Percentiles rank a stretch among this genome's conserved stretches.
Evolutionary conservation across 1,140 invertebrate species (phyloP).

Genomic region (Micrasema minimum): DNA sequence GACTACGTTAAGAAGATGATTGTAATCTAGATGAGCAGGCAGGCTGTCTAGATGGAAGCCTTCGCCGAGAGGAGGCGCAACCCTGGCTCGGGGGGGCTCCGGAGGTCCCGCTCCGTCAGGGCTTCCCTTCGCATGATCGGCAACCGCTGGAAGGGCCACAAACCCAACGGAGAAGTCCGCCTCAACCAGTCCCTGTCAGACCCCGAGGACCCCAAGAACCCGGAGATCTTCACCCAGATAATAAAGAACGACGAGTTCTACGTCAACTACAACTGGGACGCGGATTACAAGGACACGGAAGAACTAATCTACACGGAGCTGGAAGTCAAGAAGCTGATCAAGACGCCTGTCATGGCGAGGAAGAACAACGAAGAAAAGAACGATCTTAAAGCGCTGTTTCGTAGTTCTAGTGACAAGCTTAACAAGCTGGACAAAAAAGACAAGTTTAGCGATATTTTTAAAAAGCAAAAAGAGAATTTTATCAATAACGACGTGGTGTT

Average conservation of each 20-base stretch:
- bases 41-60: conserved; percentile 34
- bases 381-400: conserved; percentile 61
- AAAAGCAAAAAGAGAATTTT: conserved; percentile 58
- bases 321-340: conserved; percentile 56
- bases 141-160: conserved; percentile 64
- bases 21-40: conserved; percentile 19
- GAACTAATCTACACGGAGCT: conserved; percentile 60
- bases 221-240: conserved; percentile 61
- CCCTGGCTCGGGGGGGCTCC: conserved; percentile 61
- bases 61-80: conserved; percentile 61
- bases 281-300: conserved; percentile 61
- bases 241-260: conserved; percentile 58
- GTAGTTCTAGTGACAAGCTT: conserved; percentile 57
- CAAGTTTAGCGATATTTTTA: conserved; percentile 64
- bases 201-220: conserved; percentile 57
- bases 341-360: conserved; percentile 65
- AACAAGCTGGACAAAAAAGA: conserved; percentile 61
- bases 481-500: conserved; percentile 52
- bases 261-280: conserved; percentile 59
- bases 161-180: conserved; percentile 57
- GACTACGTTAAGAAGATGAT: not conserved
- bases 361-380: conserved; percentile 53
- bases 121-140: conserved; percentile 76
- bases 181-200: conserved; percentile 55
- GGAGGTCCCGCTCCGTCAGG: conserved; percentile 76